Evolutionary conservation across 2,797 vertebrate genomes (phyloP), one percentile per base, ranked within the genome.

Genomic region (Echeneis naucrates): DNA sequence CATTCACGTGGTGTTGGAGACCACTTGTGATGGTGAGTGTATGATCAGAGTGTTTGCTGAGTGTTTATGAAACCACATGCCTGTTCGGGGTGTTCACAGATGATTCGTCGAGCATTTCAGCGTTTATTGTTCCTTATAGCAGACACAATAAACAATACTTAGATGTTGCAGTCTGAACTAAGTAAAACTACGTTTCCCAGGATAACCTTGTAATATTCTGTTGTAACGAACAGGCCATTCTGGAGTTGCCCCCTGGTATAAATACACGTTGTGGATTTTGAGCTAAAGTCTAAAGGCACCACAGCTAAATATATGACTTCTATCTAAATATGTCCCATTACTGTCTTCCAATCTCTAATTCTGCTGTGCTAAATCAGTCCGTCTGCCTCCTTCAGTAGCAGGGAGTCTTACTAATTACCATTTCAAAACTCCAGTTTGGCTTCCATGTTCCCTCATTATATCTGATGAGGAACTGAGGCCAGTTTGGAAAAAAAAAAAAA

Each of bases 401-500:
- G 83, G 83, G 80, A 90, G 84, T 83, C 84, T 84, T 69, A 80
- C 80, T 91, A 86, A 91, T 92, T 92, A 92, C 72, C 87, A 86
- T 91, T 90, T 90, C 88, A 90, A 89, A 85, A 86, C 88, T 86
- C 69, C 65, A 83, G 60, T 88, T 90, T 86, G 82, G 86, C 87
- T 83, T 81, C 83, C 65, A 77, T 78, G 83, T 89, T 87, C 83
- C 80, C 85, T 90, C 84, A 81, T 90, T 89, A 91, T 83, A 82
- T 85, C 78, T 82, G 89, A 90, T 77, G 70, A 75, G 75, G 75
- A 78, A 72, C 72, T 67, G 50, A n/a, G 81, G 75, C 70, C 75
- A 71, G 65, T 78, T 26, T 79, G 59, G 53, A 71, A 72, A 6
- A 40, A 48, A 73, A n/a, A n/a, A n/a, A n/a, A n/a, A n/a, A n/a